A percentile compares a stretch with the other conserved stretches of the same genome.
Evolutionary conservation across 2,888 invertebrate species (phyloP).

Genomic region (Acronicta alni): DNA sequence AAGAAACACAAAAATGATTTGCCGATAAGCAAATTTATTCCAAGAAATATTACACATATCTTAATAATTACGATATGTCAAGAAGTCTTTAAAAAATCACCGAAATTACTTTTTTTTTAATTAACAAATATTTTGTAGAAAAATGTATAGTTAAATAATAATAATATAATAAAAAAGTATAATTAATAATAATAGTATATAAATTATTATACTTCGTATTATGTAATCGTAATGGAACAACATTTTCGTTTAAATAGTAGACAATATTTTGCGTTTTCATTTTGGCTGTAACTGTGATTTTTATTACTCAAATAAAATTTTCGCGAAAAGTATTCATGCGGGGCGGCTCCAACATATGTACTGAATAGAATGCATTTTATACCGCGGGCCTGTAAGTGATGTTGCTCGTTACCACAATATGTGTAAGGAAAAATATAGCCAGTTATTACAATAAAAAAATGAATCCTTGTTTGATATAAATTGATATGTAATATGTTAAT

Average conservation of each 20-base stretch:
- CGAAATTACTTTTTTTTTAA: slow-evolving; percentile 61
- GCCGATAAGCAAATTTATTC: slow-evolving; percentile 86
- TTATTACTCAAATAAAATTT: slow-evolving; percentile 18
- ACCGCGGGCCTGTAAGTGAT: slow-evolving; percentile 19
- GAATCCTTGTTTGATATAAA: too few relatives aligned
- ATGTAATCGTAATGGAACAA: slow-evolving; percentile 13
- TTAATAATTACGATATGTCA: slow-evolving; percentile 85
- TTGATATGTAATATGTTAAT: too few relatives aligned
- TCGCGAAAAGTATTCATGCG: slow-evolving; percentile 6
- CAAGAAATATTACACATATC: slow-evolving; percentile 82
- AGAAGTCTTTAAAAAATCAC: slow-evolving; percentile 85
- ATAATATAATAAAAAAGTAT: slow-evolving; percentile 1
- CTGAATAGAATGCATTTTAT: slow-evolving; percentile 13
- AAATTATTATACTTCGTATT: slow-evolving; percentile 6
- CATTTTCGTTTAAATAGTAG: slow-evolving; percentile 22
- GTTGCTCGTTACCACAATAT: slow-evolving; percentile 18
- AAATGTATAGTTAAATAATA: slow-evolving; percentile 5
- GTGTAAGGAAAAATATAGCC: slow-evolving; percentile 36
- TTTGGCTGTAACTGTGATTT: background rate
- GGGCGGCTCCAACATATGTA: background rate
- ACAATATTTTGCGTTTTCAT: slow-evolving; percentile 23
- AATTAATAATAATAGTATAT: slow-evolving; percentile 24
- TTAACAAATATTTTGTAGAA: slow-evolving; percentile 32
- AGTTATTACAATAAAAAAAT: too few relatives aligned
- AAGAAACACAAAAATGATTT: slow-evolving; percentile 57